A percentile compares a stretch with the other conserved stretches of the same genome.
Evolutionary conservation across 1,140 invertebrate species (phyloP).

Genomic region (Panulirus ornatus): DNA sequence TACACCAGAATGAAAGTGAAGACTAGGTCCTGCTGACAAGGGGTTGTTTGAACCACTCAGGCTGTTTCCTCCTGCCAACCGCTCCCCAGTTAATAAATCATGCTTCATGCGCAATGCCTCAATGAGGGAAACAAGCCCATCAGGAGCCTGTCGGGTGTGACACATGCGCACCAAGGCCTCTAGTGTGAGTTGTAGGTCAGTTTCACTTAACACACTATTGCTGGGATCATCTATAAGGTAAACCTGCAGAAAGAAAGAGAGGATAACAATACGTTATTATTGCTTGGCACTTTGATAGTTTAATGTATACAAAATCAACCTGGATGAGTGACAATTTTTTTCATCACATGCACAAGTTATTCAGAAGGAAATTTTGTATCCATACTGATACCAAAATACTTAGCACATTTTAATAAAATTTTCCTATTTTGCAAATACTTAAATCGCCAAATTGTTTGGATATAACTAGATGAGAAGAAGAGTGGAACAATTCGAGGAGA

Average conservation of each 20-base stretch:
- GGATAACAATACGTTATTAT: no score
- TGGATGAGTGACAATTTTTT: no score
- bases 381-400: no score
- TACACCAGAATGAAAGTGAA: conserved; percentile 96
- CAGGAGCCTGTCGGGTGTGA: conserved; percentile 73
- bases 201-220: conserved; percentile 83
- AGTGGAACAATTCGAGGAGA: no score
- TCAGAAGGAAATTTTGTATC: no score
- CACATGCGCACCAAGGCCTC: conserved; percentile 71
- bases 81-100: conserved; percentile 54
- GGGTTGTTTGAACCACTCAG: conserved; percentile 54
- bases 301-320: no score
- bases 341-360: no score
- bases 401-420: no score
- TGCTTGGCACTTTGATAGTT: no score
- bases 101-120: conserved; percentile 75
- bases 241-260: conserved; percentile 77
- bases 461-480: no score
- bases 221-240: conserved; percentile 92
- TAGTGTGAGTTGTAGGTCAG: conserved; percentile 90
- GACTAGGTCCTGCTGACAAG: conserved; percentile 81
- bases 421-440: no score
- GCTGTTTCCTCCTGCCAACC: conserved; percentile 63
- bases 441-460: no score
- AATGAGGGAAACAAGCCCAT: conserved; percentile 74